These are phyloP conservation scores for Diplolepis rosae DNA, from an alignment of 2,888 invertebrate genomes.

Conservation along the genomic window DNA sequence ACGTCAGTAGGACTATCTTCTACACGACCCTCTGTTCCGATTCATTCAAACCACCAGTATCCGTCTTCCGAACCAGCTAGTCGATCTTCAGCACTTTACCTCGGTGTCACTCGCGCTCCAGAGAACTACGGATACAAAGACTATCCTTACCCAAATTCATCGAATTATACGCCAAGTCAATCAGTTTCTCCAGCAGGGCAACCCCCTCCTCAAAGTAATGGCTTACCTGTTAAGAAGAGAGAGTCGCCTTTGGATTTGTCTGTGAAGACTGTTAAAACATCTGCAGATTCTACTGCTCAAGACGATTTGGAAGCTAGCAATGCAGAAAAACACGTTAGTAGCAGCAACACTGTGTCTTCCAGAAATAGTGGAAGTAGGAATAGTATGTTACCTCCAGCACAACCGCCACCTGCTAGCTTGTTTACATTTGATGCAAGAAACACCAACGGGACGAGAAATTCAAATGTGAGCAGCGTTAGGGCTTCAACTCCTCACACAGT, in stretches of 20 bases:
- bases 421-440: conserved; percentile 52
- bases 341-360: conserved; percentile 54
- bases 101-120: conserved; percentile 37
- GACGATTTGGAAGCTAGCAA: conserved; percentile 77
- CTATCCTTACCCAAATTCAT: conserved; percentile 56
- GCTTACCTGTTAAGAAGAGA: conserved; percentile 75
- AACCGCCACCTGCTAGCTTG: conserved; percentile 52
- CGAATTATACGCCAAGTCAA: conserved; percentile 45
- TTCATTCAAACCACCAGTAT: conserved; percentile 39
- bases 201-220: conserved; percentile 58
- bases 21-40: conserved; percentile 56
- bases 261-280: conserved; percentile 90
- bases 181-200: conserved; percentile 47
- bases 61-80: conserved; percentile 54
- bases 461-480: conserved; percentile 51
- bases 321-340: conserved; percentile 49
- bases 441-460: conserved; percentile 45
- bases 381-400: conserved; percentile 58
- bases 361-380: conserved; percentile 53
- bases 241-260: conserved; percentile 91
- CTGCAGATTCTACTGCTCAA: conserved; percentile 89
- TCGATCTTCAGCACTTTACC: conserved; percentile 38
- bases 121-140: conserved; percentile 61
- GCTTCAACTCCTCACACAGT: conserved; percentile 62
- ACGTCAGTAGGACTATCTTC: conserved; percentile 63